Base-by-base conservation (phyloP, 2,797 vertebrate genomes). In the Phrynocephalus guinanensis region DNA sequence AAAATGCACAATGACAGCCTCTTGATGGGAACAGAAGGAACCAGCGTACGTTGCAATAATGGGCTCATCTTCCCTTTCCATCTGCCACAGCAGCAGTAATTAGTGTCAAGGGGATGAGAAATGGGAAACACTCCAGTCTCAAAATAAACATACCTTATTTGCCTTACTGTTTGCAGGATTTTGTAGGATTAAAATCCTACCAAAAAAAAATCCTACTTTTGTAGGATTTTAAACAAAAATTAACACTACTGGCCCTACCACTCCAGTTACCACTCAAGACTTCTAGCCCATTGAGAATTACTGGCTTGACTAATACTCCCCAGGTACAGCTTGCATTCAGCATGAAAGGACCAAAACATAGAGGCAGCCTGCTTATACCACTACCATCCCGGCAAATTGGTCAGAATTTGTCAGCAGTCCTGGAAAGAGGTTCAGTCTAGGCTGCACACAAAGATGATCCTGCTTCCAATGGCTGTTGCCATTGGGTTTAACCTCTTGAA, bases 221-320 rank as follows among this genome's bases (percentile, higher is more conserved):
- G 68, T 72, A 66, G 56, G 22, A 28, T 79, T 78, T 44, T 66
- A 84, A 83, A 83, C 24, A 78, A 77, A 83, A 63, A 79, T 67
- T 10, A 73, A 13, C n/a, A 60, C 9, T 48, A 24, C 15, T 67
- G 60, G 66, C 15, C n/a, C 9, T 80, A 28, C 20, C 24, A 75
- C 24, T 67, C 56, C 70, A 48, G 33, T 44, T 80, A 30, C 72
- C 30, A 33, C 28, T 79, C 76, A 79, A 7, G 71, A 9, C 33
- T 70, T 83, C 66, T 33, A 48, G 18, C 10, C 10, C 9, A 83
- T 71, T 28, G 44, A 73, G 56, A 76, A 72, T 28, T 72, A 30
- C 10, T 44, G 8, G 11, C 30, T 30, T 22, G 15, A n/a, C 0
- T 72, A 67, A 50, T 63, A 7, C 8, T 26, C 44, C 22, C 9